A percentile compares a stretch with the other conserved stretches of the same genome.
Evolutionary conservation across 2,797 vertebrate species (phyloP).

Genomic region (Esox masquinongy): DNA sequence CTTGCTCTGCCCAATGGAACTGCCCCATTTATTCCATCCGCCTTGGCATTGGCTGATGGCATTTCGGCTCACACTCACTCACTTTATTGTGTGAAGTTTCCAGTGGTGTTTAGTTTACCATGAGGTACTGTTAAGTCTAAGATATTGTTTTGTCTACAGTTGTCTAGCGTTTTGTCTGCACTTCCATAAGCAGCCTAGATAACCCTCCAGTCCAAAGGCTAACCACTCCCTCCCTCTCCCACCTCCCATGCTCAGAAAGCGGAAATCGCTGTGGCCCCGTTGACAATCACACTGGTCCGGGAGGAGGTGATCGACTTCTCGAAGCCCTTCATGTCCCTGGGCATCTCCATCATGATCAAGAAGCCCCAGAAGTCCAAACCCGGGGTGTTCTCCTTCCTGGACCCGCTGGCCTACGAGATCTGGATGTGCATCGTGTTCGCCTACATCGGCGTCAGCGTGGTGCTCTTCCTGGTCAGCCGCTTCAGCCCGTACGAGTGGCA

Average conservation of each 20-base stretch:
- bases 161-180: not conserved
- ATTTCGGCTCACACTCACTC: not conserved
- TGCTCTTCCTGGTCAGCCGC: slow-evolving; percentile 96
- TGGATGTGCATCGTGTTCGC: slow-evolving; percentile 99
- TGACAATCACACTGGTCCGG: slow-evolving; percentile 95
- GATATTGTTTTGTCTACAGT: not conserved
- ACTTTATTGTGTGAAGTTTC: not conserved
- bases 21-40: too few species aligned
- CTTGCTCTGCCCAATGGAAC: too few species aligned
- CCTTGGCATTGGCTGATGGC: not conserved
- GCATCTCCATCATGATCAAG: slow-evolving; percentile 98
- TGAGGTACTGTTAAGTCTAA: not conserved
- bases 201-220: slow-evolving; percentile 1
- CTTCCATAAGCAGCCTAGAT: not conserved
- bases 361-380: slow-evolving; percentile 97
- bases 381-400: slow-evolving; percentile 95
- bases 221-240: slow-evolving; percentile 29
- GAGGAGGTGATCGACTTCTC: slow-evolving; percentile 98
- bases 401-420: slow-evolving; percentile 95
- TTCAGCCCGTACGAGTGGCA: slow-evolving; percentile 98
- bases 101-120: not conserved
- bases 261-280: slow-evolving; percentile 95
- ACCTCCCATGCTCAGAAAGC: slow-evolving; percentile 81
- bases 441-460: slow-evolving; percentile 97
- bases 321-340: slow-evolving; percentile 96